phyloP scores from a whole-genome alignment of 2,888 invertebrate species.

The Timema cristinae region DNA sequence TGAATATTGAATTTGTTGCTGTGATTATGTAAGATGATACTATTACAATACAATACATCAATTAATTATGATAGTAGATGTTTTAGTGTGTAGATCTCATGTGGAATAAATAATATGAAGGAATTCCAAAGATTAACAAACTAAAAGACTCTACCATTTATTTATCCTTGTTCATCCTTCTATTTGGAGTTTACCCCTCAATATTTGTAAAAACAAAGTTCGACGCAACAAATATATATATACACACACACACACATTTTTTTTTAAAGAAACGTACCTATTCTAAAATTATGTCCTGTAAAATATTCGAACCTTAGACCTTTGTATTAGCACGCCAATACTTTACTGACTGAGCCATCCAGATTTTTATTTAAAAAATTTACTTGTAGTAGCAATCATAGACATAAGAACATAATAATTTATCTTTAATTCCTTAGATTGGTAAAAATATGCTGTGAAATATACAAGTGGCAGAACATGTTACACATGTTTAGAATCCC shows the following conservation, averaged over 20 bases:
- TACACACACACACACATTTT: background rate
- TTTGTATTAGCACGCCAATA: no score
- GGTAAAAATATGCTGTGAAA: no score
- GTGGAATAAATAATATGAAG: constrained; percentile 29
- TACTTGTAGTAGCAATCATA: no score
- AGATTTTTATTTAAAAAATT: no score
- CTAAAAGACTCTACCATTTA: no score
- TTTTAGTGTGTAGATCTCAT: constrained; percentile 33
- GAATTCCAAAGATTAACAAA: constrained; percentile 26
- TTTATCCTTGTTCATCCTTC: background rate
- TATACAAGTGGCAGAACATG: no score
- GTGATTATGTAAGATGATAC: constrained; percentile 41
- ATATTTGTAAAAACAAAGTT: background rate
- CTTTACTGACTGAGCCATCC: no score
- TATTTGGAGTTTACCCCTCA: background rate
- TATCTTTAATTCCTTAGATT: no score
- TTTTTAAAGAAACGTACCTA: background rate
- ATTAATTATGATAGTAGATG: constrained; percentile 27
- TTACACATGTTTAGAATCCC: no score
- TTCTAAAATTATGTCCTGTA: no score
- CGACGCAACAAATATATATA: background rate
- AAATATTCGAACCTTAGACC: no score
- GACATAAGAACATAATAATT: no score
- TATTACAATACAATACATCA: constrained; percentile 28
- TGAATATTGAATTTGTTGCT: constrained; percentile 50